Evolutionary conservation across 1,140 invertebrate genomes (phyloP).

Genomic region (Ips typographus): DNA sequence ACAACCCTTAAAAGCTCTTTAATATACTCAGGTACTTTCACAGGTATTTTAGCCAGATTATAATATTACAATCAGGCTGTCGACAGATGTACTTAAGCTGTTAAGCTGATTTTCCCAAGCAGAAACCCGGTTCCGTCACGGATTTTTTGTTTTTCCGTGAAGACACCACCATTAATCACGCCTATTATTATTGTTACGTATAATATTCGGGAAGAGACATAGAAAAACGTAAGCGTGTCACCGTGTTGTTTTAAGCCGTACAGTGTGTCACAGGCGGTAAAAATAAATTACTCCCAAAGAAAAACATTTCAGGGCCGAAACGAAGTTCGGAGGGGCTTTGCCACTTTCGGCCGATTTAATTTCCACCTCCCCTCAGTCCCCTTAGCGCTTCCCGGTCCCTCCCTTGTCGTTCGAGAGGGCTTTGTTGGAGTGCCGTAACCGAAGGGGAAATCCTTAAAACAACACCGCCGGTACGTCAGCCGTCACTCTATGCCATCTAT

Average conservation of each 20-base stretch:
- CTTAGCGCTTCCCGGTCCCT: not conserved
- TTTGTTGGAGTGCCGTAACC: constrained; percentile 31
- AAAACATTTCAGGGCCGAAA: constrained; percentile 20
- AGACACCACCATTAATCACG: not conserved
- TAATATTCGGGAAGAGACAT: not conserved
- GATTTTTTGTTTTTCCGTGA: too few relatives aligned
- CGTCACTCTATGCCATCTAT: constrained; percentile 25
- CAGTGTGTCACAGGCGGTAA: constrained; percentile 26
- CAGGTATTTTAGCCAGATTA: too few relatives aligned
- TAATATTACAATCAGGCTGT: too few relatives aligned
- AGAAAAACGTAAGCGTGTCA: not conserved
- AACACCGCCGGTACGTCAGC: constrained; percentile 41
- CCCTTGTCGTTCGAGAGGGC: constrained; percentile 10
- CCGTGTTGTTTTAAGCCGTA: constrained; percentile 26
- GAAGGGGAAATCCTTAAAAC: constrained; percentile 42
- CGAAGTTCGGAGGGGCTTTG: constrained; percentile 23
- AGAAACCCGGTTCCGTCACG: too few relatives aligned
- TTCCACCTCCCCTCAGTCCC: not conserved
- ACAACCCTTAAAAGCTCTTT: too few relatives aligned
- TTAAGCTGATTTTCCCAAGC: too few relatives aligned
- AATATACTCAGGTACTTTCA: too few relatives aligned
- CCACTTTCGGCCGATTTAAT: constrained; percentile 26
- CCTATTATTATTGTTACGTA: not conserved
- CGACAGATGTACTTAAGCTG: too few relatives aligned
- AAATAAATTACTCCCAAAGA: constrained; percentile 33